Conservation (phyloP, 2,888 invertebrate genomes). For the Emmelina monodactyla region DNA sequence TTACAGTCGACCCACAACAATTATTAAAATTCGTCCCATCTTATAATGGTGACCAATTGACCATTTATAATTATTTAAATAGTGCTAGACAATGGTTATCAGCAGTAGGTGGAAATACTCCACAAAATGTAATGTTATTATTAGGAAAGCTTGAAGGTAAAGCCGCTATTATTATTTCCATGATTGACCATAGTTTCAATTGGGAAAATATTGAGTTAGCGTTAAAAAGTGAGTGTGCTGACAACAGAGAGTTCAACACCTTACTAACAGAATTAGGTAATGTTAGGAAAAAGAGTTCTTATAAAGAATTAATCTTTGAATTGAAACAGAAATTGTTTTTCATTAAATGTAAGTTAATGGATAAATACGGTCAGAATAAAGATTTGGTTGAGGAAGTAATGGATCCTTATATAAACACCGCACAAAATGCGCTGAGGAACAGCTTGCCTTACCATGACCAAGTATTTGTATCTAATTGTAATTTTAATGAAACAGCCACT, state of each 20-base stretch:
- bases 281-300: not conserved
- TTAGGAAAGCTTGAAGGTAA: slow-evolving; percentile 2
- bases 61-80: slow-evolving; percentile 8
- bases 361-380: slow-evolving; percentile 6
- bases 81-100: slow-evolving; percentile 6
- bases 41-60: not conserved
- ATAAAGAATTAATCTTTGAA: slow-evolving; percentile 11
- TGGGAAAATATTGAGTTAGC: not conserved
- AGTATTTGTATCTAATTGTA: slow-evolving; percentile 11
- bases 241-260: not conserved
- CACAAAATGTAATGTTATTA: slow-evolving; percentile 8
- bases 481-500: slow-evolving; percentile 7
- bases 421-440: slow-evolving; percentile 10
- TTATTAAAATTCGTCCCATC: not conserved
- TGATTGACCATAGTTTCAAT: not conserved
- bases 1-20: too few relatives aligned
- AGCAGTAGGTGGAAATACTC: slow-evolving; percentile 3
- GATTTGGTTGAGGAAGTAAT: not conserved
- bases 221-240: slow-evolving; percentile 6
- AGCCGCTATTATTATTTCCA: slow-evolving; percentile 1
- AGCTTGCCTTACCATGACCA: slow-evolving; percentile 12
- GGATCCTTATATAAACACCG: slow-evolving; percentile 1
- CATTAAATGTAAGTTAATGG: slow-evolving; percentile 10
- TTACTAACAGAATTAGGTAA: not conserved
- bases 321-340: slow-evolving; percentile 13